Evolutionary conservation across 2,113 vertebrate genomes (phyloP).

Genomic region (Tylochromis polylepis): DNA sequence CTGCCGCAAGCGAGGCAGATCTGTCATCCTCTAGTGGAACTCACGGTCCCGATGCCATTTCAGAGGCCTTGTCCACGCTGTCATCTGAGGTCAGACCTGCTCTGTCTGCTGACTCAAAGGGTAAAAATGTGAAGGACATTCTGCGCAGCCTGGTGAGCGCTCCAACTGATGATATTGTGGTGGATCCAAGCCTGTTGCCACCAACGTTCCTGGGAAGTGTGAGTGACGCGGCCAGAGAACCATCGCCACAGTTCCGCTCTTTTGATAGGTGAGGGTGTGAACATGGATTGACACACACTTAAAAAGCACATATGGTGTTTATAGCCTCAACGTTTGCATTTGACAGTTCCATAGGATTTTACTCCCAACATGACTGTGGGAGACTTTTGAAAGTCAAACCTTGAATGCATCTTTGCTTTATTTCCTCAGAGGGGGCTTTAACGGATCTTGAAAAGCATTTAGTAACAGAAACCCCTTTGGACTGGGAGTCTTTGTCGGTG

Average conservation of each 20-base stretch:
- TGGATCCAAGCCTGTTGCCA: slow-evolving; percentile 81
- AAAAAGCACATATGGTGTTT: neutral
- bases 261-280: slow-evolving; percentile 86
- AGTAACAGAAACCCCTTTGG: slow-evolving; percentile 28
- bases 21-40: slow-evolving; percentile 41
- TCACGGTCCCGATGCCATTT: slow-evolving; percentile 87
- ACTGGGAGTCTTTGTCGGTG: neutral
- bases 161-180: slow-evolving; percentile 78
- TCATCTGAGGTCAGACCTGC: slow-evolving; percentile 86
- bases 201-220: slow-evolving; percentile 81
- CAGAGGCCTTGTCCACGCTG: slow-evolving; percentile 86
- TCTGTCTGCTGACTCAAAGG: slow-evolving; percentile 68
- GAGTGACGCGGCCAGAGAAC: slow-evolving; percentile 73
- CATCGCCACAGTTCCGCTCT: slow-evolving; percentile 82
- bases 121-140: slow-evolving; percentile 95
- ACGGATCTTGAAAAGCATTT: slow-evolving; percentile 35
- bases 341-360: slow-evolving; percentile 24
- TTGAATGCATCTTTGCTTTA: slow-evolving; percentile 37
- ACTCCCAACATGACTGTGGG: slow-evolving; percentile 5
- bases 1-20: slow-evolving; percentile 33
- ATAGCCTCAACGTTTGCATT: neutral
- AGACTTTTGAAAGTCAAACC: slow-evolving; percentile 40
- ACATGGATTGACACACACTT: neutral
- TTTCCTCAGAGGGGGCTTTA: slow-evolving; percentile 27
- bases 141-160: slow-evolving; percentile 88